Evolutionary conservation across 2,113 vertebrate species (phyloP).

Genomic region (Mohoua ochrocephala): DNA sequence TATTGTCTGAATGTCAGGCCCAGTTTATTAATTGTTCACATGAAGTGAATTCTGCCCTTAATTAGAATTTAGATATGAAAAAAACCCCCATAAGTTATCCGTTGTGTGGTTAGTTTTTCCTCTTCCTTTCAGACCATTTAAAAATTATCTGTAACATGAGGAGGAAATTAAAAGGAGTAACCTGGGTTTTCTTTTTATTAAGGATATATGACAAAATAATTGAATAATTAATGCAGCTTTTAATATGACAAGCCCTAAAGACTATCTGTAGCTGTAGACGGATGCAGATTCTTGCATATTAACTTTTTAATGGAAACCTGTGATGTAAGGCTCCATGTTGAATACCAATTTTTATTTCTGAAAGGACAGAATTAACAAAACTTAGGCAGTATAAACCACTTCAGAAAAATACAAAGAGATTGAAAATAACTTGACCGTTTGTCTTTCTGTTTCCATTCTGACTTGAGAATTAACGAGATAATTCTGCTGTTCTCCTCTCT

Average conservation of each 20-base stretch:
- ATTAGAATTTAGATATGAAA: neutral
- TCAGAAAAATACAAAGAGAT: neutral
- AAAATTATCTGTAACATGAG: neutral
- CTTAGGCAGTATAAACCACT: neutral
- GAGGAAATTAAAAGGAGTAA: neutral
- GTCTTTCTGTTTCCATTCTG: neutral
- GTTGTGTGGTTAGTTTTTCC: neutral
- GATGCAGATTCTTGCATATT: neutral
- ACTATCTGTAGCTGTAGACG: neutral
- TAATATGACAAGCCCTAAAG: neutral
- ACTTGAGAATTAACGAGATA: neutral
- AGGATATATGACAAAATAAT: neutral
- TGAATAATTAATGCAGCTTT: neutral
- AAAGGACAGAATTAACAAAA: neutral
- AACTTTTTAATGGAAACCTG: neutral
- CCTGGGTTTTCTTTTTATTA: neutral
- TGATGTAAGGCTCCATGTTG: neutral
- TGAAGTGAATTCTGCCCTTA: neutral
- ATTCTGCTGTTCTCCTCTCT: neutral
- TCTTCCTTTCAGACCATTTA: neutral
- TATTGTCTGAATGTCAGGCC: accelerated
- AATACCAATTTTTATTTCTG: neutral
- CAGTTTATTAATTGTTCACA: neutral
- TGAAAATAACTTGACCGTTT: neutral
- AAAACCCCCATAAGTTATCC: accelerated